Evolutionary conservation across 2,113 vertebrate species (phyloP), one percentile per base, ranked within the genome.

Genomic region (Agelaius phoeniceus): DNA sequence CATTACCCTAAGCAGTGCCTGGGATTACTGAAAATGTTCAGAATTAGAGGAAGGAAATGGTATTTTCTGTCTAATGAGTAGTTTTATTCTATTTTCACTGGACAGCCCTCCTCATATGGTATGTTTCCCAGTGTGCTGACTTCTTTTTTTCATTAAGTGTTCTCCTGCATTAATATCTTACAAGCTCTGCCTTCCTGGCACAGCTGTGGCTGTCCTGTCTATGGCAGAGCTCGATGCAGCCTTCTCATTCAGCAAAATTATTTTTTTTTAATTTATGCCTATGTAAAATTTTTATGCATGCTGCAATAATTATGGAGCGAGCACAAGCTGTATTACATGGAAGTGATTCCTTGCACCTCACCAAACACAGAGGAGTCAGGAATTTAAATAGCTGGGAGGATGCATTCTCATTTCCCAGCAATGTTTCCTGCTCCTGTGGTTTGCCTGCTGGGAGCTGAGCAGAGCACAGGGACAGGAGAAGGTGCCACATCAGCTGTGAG

Each of bases 41-140:
- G 39, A 9, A 71, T 67, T 74, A 81, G 52, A 62, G 21, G 19
- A 72, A 77, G 7, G 18, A 71, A 89, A 67, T 17, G 16, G 7
- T 28, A 51, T 59, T 90, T 89, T 86, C 68, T 78, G 8, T 24
- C 69, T 80, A 51, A 18, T 21, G 18, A 72, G 28, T 30, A 79
- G 28, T 59, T 87, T 81, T 69, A 73, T 41, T 84, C 48, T 57
- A 19, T 52, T 75, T 58, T 15, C 22, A 27, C 33, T 46, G 20
- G n/a, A 66, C 15, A 43, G 22, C 15, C 10, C 15, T 69, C 15
- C 6, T 2, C 0, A 1, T n/a, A 52, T 24, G 7, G 10, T 23
- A 46, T 65, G 22, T 71, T 84, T 91, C 65, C 44, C 15, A 7
- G 22, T 12, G 21, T 73, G 24, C n/a, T 35, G 23, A 91, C 13